phyloP scores from a whole-genome alignment of 64 coral and sea anemone species.

The Montipora capricornis region DNA sequence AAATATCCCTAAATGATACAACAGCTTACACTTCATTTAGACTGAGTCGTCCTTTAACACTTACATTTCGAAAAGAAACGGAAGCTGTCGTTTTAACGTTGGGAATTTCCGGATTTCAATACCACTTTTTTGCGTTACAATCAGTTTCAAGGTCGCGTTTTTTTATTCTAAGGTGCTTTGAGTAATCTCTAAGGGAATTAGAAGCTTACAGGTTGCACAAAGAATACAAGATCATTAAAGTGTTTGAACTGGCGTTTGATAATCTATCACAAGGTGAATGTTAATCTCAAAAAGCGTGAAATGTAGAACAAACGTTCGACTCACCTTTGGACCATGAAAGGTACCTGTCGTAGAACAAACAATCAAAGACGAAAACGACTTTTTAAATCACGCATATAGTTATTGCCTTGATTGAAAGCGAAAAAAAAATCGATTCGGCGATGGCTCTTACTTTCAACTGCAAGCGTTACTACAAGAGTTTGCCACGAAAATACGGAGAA shows the following conservation, averaged over 20 bases:
- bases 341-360: not conserved
- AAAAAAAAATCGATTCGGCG: not conserved
- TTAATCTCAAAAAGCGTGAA: constrained; percentile 9
- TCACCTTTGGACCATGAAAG: constrained; percentile 41
- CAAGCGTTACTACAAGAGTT: no score
- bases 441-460: not conserved
- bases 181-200: not conserved
- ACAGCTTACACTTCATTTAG: no score
- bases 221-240: not conserved
- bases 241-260: not conserved
- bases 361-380: not conserved
- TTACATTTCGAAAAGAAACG: no score
- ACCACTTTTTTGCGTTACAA: no score
- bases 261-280: not conserved
- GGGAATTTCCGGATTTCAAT: no score
- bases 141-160: no score
- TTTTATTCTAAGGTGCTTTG: no score
- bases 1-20: no score
- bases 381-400: not conserved
- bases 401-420: not conserved
- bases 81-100: no score
- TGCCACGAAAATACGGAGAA: not conserved
- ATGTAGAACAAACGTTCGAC: not conserved
- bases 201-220: not conserved
- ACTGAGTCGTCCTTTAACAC: no score